Evolutionary conservation across 1,140 invertebrate species (phyloP), one percentile per base, ranked within the genome.

Genomic region (Aradophagus sp.): DNA sequence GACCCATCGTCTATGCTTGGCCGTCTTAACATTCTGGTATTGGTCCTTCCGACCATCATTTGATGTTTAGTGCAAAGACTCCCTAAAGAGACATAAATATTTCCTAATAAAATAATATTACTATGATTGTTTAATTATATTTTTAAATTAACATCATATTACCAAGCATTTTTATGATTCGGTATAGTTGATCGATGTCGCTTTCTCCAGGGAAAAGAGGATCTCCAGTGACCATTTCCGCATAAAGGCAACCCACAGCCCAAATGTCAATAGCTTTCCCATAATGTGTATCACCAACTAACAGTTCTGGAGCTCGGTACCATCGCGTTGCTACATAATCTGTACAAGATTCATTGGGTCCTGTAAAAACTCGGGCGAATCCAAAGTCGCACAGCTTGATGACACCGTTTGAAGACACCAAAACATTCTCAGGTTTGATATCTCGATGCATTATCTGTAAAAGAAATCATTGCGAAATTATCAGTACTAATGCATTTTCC

Each of bases 301-400:
- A 84, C 7, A 96, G 84, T 80, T 96, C 94, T 0, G 94, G 94
- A 2, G 94, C 93, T 62, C 94, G 84, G 80, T 96, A 97, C 94
- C 94, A 96, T 65, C 93, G 85, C 0, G 93, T 95, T 1, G 92
- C 93, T 4, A 95, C 93, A 75, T 95, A 94, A 80, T 94, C 93
- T 0, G 93, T 95, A 79, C 90, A 93, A 0, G 89, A 88, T 70
- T 93, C 91, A 0, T 90, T 90, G 0, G 89, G 87, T 0, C 88
- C 87, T 0, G 87, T 87, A 15, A 91, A 78, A 8, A 91, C 85
- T 26, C 94, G 84, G 0, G 94, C 94, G 81, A 96, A 96, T 1
- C 94, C 94, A 77, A 96, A 94, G 84, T 96, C 94, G 82, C 94
- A 96, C 3, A 96, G 84, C 83, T 97, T 96, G 3, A 96, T 90